phyloP scores from a whole-genome alignment of 2,113 vertebrate species.

The Urocolius indicus region DNA sequence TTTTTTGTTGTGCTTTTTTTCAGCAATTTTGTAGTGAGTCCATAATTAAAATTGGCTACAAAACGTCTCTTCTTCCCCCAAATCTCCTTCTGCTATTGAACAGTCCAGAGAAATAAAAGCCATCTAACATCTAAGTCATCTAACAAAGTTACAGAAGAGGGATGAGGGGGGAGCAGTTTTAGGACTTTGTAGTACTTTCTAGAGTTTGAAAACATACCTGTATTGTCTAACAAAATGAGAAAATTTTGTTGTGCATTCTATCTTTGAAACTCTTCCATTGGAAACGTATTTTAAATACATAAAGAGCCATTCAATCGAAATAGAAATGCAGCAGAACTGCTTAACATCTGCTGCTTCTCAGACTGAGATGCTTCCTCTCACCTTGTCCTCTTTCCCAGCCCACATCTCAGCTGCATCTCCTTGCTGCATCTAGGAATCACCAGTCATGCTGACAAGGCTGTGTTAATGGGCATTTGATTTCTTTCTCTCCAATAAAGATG shows the following conservation, averaged over 20 bases:
- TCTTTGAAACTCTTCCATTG: not conserved
- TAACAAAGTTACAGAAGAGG: not conserved
- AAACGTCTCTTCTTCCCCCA: not conserved
- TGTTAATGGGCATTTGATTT: not conserved
- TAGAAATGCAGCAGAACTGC: not conserved
- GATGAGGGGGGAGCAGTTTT: not conserved
- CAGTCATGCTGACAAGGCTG: not conserved
- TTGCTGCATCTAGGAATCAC: not conserved
- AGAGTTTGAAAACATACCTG: not conserved
- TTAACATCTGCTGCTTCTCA: not conserved
- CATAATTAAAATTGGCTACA: not conserved
- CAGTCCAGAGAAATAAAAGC: not conserved
- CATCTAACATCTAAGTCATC: not conserved
- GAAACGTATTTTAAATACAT: not conserved
- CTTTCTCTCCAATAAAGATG: not conserved
- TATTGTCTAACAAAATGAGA: not conserved
- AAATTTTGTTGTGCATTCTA: not conserved
- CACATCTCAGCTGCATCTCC: not conserved
- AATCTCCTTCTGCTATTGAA: not conserved
- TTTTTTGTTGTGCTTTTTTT: not conserved
- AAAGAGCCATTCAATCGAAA: not conserved
- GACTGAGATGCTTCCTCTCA: not conserved
- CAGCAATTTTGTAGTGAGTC: not conserved
- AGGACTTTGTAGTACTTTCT: not conserved
- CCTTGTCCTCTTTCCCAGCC: not conserved